These are phyloP conservation scores for Abscondita cerata DNA, from an alignment of 2,888 invertebrate species.

Conservation along the genomic window DNA sequence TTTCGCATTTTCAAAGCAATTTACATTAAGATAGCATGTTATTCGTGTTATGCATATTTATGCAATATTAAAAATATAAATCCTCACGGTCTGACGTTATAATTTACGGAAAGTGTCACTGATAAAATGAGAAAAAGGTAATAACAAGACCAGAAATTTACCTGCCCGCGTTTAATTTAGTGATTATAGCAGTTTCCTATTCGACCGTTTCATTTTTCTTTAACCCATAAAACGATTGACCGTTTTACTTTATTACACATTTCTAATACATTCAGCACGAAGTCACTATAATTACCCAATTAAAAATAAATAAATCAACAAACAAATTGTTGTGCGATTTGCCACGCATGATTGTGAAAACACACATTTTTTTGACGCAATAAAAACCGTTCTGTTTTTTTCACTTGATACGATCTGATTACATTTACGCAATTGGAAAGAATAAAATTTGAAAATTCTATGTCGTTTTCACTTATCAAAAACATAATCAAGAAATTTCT, in stretches of 20 bases:
- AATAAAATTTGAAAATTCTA: conserved; percentile 11
- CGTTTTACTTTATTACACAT: no score
- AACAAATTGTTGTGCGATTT: conserved; percentile 4
- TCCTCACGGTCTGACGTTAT: conserved; percentile 31
- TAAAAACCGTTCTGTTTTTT: conserved; percentile 1
- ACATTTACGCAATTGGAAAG: not conserved
- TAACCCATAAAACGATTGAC: no score
- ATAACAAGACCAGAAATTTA: conserved; percentile 20
- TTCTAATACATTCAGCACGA: conserved; percentile 6
- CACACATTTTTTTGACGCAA: no score
- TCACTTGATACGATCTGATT: not conserved
- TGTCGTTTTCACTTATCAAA: conserved; percentile 14
- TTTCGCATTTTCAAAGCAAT: conserved; percentile 33
- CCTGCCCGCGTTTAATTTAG: conserved; percentile 23
- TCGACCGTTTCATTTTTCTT: not conserved
- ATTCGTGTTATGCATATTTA: conserved; percentile 36
- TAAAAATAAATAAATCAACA: conserved; percentile 19
- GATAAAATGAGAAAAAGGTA: conserved; percentile 31
- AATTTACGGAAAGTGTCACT: conserved; percentile 32
- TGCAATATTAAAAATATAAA: conserved; percentile 35
- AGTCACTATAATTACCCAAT: conserved; percentile 9
- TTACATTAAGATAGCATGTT: conserved; percentile 33
- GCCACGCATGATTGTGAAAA: conserved; percentile 16
- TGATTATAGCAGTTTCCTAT: conserved; percentile 11
- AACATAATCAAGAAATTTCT: conserved; percentile 17